These are phyloP conservation scores for Caenorhabditis auriculariae DNA, from an alignment of 2,888 invertebrate species.

Conservation along the genomic window DNA sequence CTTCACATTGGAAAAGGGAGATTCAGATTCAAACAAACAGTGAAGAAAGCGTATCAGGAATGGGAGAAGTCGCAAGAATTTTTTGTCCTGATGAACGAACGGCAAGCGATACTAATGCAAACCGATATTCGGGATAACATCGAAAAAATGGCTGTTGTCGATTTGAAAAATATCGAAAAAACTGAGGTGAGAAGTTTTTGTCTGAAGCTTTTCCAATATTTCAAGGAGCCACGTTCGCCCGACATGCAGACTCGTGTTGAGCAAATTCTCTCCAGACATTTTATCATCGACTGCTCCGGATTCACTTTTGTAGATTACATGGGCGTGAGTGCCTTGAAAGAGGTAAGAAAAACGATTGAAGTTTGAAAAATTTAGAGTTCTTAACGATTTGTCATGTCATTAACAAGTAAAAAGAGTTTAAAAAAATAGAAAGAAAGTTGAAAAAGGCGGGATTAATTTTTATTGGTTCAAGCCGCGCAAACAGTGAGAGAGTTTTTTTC, in stretches of 20 bases:
- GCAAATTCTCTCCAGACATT: slow-evolving; percentile 49
- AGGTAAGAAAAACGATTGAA: slow-evolving; percentile 28
- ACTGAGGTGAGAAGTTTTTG: background rate
- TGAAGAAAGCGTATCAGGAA: slow-evolving; percentile 32
- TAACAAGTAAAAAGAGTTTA: no score
- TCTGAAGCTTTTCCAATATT: background rate
- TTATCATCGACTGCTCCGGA: slow-evolving; percentile 61
- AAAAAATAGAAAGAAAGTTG: no score
- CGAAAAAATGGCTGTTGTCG: no score
- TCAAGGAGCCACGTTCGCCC: background rate
- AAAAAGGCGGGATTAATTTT: no score
- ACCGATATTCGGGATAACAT: background rate
- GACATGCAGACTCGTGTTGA: no score
- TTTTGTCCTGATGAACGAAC: slow-evolving; percentile 35
- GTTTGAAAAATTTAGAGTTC: no score
- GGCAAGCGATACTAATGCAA: slow-evolving; percentile 9
- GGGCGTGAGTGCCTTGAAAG: slow-evolving; percentile 61
- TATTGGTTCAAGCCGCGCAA: no score
- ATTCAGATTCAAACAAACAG: slow-evolving; percentile 35
- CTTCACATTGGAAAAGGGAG: background rate
- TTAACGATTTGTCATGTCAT: no score
- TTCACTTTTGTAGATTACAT: slow-evolving; percentile 63
- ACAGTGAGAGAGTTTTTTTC: slow-evolving; percentile 17
- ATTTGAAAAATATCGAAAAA: background rate
- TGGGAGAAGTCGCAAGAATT: slow-evolving; percentile 48